phyloP scores from a whole-genome alignment of 2,113 vertebrate genomes.

The Aegithalos caudatus region DNA sequence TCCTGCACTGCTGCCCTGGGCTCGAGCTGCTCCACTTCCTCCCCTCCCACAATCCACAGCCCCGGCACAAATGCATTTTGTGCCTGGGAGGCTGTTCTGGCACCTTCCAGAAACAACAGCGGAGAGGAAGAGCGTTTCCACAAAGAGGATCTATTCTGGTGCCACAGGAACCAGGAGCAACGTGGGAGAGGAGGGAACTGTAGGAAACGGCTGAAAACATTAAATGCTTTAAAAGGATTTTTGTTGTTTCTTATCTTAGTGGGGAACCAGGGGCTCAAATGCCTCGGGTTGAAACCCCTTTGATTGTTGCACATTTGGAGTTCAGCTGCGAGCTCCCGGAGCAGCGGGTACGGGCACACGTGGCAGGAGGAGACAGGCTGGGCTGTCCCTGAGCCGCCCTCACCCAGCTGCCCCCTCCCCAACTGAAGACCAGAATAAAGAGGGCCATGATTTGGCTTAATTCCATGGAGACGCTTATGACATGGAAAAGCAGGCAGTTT shows the following conservation, averaged over 20 bases:
- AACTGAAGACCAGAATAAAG: not conserved
- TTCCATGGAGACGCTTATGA: not conserved
- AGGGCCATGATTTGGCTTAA: not conserved
- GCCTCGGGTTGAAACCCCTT: not conserved
- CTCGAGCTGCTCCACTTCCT: not conserved
- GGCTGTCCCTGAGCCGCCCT: not conserved
- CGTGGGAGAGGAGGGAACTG: not conserved
- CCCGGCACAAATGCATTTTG: not conserved
- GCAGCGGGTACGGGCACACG: not conserved
- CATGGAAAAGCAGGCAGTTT: not conserved
- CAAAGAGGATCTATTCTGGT: constrained; percentile 43
- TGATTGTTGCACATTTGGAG: not conserved
- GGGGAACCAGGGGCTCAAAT: not conserved
- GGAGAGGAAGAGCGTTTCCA: constrained; percentile 21
- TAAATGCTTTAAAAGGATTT: not conserved
- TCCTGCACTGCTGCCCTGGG: constrained; percentile 1
- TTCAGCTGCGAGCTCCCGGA: constrained; percentile 6
- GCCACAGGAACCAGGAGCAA: constrained; percentile 32
- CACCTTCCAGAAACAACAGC: constrained; percentile 21
- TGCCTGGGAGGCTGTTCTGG: not conserved
- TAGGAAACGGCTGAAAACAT: constrained; percentile 28
- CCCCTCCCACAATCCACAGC: not conserved
- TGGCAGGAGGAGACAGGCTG: not conserved
- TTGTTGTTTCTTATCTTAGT: constrained; percentile 19
- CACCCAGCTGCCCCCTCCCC: not conserved